phyloP scores from a whole-genome alignment of 2,113 vertebrate genomes.

The Mesoclemmys tuberculata region DNA sequence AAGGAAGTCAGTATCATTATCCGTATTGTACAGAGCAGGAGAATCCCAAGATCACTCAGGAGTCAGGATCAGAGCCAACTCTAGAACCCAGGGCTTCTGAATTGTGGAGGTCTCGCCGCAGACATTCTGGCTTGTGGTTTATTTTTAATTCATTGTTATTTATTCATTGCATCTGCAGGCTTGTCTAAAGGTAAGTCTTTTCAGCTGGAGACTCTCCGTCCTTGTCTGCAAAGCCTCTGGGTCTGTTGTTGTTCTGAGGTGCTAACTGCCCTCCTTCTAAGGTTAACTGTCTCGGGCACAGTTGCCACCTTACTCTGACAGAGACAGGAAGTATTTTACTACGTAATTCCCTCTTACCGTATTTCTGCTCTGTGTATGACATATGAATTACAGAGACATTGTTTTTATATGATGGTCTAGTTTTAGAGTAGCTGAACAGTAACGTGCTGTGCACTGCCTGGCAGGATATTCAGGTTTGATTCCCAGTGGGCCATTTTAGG shows the following conservation, averaged over 20 bases:
- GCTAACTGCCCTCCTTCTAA: neutral
- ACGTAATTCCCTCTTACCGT: neutral
- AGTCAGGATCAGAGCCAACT: neutral
- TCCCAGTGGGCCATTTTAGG: neutral
- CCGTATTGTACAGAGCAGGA: fast-evolving
- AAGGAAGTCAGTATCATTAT: neutral
- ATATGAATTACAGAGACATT: neutral
- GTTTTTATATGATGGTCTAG: neutral
- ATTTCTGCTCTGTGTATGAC: neutral
- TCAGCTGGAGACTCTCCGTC: neutral
- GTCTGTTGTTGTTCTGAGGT: neutral
- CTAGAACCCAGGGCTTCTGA: neutral
- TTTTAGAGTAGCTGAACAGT: neutral
- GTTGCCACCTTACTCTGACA: neutral
- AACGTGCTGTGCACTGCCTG: neutral
- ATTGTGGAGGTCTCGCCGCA: neutral
- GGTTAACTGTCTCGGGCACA: neutral
- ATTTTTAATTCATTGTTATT: neutral
- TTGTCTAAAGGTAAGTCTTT: neutral
- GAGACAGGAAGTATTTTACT: neutral
- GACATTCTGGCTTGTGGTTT: neutral
- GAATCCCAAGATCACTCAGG: neutral
- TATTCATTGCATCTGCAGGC: neutral
- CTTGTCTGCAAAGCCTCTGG: neutral
- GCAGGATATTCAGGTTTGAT: neutral